These are phyloP conservation scores for Gobionotothen gibberifrons DNA, from an alignment of 2,797 vertebrate genomes.

Conservation along the genomic window DNA sequence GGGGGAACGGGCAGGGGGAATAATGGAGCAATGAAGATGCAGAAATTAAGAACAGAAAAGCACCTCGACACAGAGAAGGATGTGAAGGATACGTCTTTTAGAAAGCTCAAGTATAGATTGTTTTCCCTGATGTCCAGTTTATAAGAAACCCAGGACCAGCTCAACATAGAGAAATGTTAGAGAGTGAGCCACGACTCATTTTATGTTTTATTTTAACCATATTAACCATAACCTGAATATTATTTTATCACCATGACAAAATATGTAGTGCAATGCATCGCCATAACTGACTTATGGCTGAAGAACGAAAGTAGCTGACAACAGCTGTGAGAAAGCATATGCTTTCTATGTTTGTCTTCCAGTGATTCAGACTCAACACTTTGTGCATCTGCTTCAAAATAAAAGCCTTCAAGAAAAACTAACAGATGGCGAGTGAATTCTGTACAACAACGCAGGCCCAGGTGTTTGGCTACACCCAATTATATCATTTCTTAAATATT, in stretches of 20 bases:
- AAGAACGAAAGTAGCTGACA: conserved; percentile 43
- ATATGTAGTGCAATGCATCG: too few relatives aligned
- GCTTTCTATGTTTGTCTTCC: conserved; percentile 56
- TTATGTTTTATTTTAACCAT: not conserved
- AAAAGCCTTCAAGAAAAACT: conserved; percentile 60
- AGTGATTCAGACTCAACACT: conserved; percentile 59
- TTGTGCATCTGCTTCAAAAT: conserved; percentile 66
- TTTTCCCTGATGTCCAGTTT: conserved; percentile 22
- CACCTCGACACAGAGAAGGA: conserved; percentile 21
- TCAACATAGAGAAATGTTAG: not conserved
- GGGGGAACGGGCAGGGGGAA: conserved; percentile 10
- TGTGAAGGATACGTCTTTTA: conserved; percentile 8
- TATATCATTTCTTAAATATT: not conserved
- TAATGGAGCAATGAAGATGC: conserved; percentile 33
- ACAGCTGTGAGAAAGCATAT: conserved; percentile 64
- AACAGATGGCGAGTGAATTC: conserved; percentile 62
- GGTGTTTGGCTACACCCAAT: conserved; percentile 10
- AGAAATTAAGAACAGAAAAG: conserved; percentile 37
- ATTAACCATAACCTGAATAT: too few relatives aligned
- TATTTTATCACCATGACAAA: too few relatives aligned
- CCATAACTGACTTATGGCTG: conserved; percentile 19
- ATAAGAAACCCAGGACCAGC: not conserved
- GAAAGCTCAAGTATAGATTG: conserved; percentile 28
- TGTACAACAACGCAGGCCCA: conserved; percentile 36
- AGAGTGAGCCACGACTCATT: not conserved